These are phyloP conservation scores for Microplitis mediator DNA, from an alignment of 1,140 invertebrate species.

Conservation along the genomic window DNA sequence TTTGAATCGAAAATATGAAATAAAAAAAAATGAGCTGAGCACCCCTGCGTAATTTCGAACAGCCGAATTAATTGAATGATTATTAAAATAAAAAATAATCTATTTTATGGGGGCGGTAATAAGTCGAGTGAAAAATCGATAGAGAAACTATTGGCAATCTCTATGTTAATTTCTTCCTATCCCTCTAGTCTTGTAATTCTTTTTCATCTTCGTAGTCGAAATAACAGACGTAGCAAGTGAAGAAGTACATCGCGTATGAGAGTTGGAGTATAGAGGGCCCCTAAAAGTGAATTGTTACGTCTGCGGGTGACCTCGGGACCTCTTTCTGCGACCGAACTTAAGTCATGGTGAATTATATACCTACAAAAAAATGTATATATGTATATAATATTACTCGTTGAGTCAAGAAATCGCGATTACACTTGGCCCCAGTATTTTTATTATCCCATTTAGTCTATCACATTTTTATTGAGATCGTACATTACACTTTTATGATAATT, in stretches of 20 bases:
- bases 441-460: neutral
- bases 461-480: too few species aligned
- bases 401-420: too few species aligned
- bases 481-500: too few species aligned
- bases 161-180: constrained; percentile 57
- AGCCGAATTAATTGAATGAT: too few species aligned
- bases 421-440: neutral
- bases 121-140: constrained; percentile 54
- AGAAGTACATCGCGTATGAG: constrained; percentile 34
- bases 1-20: too few species aligned
- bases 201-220: constrained; percentile 27
- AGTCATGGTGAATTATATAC: constrained; percentile 53
- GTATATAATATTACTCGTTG: neutral
- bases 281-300: constrained; percentile 65
- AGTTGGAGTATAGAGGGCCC: constrained; percentile 46
- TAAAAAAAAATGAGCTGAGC: too few species aligned
- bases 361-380: constrained; percentile 6
- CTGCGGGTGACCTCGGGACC: constrained; percentile 61
- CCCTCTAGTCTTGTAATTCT: too few species aligned
- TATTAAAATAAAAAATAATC: neutral
- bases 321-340: constrained; percentile 42
- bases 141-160: constrained; percentile 62
- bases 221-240: constrained; percentile 31
- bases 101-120: neutral
- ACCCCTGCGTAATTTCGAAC: too few species aligned